Evolutionary conservation across 2,888 invertebrate species (phyloP), one percentile per base, ranked within the genome.

Genomic region (Erpobdella octoculata): DNA sequence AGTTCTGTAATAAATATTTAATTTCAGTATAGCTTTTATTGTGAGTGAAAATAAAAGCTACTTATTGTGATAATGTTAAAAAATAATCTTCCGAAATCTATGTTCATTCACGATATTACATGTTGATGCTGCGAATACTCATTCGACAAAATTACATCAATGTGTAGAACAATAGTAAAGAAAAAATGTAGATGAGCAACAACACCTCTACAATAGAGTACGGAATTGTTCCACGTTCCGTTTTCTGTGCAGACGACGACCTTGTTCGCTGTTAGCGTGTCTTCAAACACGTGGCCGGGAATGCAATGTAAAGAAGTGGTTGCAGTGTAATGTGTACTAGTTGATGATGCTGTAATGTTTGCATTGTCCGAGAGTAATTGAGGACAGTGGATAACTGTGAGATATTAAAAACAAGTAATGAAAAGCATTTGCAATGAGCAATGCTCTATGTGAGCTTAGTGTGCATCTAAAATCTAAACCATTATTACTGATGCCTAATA

Each of bases 161-260:
- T n/a, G n/a, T n/a, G n/a, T n/a, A n/a, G n/a, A n/a, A n/a, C n/a
- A n/a, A n/a, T n/a, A n/a, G n/a, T n/a, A n/a, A n/a, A n/a, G n/a
- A n/a, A n/a, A n/a, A n/a, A n/a, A n/a, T n/a, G n/a, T n/a, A n/a
- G n/a, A n/a, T n/a, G n/a, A n/a, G n/a, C n/a, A n/a, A n/a, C 53
- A 12, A 3, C 1, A 67, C 67, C 46, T 67, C 46, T 31, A 67
- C 67, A 67, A 3, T 21, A 9, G 8, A 46, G 18, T 2, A 21
- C 46, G 2, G 67, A 28, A 33, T 67, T 46, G 33, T 67, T 67
- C 67, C 67, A 67, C 2, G 18, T 28, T 67, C 67, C 67, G 0
- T 41, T 25, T 8, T 33, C 25, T 18, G 31, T 5, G 33, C 67
- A 67, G 4, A 1, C 18, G 3, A 67, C 41, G 3, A 67, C 41